Conservation (phyloP, 2,888 invertebrate genomes). For the Latrodectus elegans region DNA sequence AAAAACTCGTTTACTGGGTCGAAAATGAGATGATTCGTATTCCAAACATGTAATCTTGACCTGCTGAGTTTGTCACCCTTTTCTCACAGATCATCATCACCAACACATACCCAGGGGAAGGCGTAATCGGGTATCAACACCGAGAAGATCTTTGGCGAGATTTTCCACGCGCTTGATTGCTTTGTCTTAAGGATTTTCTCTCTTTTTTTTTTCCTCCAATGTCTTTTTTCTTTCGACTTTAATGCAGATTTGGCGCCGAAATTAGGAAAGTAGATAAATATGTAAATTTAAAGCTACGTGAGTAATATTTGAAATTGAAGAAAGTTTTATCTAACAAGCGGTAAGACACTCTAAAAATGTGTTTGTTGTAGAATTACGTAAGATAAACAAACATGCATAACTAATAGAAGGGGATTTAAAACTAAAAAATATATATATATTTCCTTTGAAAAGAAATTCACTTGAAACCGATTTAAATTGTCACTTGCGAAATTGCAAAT, state of each 20-base stretch:
- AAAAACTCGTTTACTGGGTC: slow-evolving; percentile 50
- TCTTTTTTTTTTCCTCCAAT: neutral
- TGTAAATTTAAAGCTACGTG: neutral
- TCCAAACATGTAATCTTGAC: slow-evolving; percentile 44
- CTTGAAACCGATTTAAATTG: too few species aligned
- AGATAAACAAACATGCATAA: too few species aligned
- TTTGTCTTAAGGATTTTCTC: slow-evolving; percentile 25
- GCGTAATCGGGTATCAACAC: slow-evolving; percentile 23
- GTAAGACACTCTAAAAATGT: too few species aligned
- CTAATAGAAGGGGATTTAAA: too few species aligned
- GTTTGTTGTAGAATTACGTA: too few species aligned
- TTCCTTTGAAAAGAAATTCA: too few species aligned
- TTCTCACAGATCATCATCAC: neutral
- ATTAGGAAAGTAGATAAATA: neutral
- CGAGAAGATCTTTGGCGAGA: slow-evolving; percentile 18
- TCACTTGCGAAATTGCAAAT: too few species aligned
- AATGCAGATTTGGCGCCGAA: neutral
- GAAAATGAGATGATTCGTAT: slow-evolving; percentile 40
- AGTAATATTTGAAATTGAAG: too few species aligned
- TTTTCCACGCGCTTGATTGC: slow-evolving; percentile 29
- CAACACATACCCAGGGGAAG: neutral
- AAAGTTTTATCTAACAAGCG: too few species aligned
- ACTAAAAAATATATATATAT: too few species aligned
- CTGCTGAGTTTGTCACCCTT: slow-evolving; percentile 24
- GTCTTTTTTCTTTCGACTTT: slow-evolving; percentile 15